phyloP scores from a whole-genome alignment of 2,888 invertebrate genomes.

The Phaonia tiefii region DNA sequence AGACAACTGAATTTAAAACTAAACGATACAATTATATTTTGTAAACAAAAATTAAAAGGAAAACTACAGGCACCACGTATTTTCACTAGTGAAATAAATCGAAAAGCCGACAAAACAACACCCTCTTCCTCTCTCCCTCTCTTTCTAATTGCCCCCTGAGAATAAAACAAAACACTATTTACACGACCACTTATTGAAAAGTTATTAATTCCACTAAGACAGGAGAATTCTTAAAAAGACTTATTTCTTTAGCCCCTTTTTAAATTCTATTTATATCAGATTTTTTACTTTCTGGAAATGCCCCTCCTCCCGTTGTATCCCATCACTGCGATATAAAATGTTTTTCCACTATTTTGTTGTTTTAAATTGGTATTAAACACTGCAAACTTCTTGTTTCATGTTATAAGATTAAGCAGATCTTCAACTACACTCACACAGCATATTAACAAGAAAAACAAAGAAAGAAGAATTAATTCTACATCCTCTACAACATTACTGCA shows the following conservation, averaged over 20 bases:
- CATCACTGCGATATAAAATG: neutral
- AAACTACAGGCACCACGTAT: constrained; percentile 43
- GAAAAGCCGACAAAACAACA: constrained; percentile 14
- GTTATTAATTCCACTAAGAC: constrained; percentile 5
- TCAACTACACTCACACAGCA: constrained; percentile 51
- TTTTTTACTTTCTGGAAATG: neutral
- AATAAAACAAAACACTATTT: too few species aligned
- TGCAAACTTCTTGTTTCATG: constrained; percentile 27
- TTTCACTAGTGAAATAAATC: constrained; percentile 8
- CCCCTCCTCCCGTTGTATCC: neutral
- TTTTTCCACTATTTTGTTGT: constrained; percentile 17
- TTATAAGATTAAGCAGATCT: constrained; percentile 47
- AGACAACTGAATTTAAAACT: constrained; percentile 70
- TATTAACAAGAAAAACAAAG: constrained; percentile 47
- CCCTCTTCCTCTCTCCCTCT: too few species aligned
- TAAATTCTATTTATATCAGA: constrained; percentile 1
- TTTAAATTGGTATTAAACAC: constrained; percentile 17
- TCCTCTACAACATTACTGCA: constrained; percentile 63
- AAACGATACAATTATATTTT: constrained; percentile 64
- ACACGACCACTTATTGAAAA: neutral
- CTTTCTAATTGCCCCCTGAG: constrained; percentile 14
- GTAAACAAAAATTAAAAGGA: constrained; percentile 55
- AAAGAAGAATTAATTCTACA: constrained; percentile 42
- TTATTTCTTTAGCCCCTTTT: too few species aligned
- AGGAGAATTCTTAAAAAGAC: neutral